Conservation (phyloP, 2,888 invertebrate species). For the Ectemnius cavifrons region DNA sequence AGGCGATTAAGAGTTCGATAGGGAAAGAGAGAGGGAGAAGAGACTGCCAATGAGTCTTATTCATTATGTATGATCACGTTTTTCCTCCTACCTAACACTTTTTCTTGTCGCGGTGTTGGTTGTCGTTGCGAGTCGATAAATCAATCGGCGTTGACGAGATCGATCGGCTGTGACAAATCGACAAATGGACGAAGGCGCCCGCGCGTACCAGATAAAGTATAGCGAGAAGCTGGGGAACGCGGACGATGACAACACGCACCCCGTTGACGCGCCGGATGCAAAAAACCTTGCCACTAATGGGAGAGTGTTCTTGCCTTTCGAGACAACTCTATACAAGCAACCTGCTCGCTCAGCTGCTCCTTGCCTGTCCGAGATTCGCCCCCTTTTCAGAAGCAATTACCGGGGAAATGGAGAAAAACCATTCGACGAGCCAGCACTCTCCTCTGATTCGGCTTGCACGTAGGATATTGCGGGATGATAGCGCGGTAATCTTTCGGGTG, state of each 20-base stretch:
- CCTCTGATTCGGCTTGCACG: too few species aligned
- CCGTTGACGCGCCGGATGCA: conserved; percentile 17
- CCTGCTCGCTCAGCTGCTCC: not conserved
- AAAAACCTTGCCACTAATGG: conserved; percentile 11
- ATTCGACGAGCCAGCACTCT: not conserved
- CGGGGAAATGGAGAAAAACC: too few species aligned
- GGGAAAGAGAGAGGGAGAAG: not conserved
- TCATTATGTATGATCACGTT: conserved; percentile 44
- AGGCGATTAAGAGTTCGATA: conserved; percentile 2
- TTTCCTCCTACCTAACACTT: conserved; percentile 29
- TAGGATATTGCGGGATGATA: too few species aligned
- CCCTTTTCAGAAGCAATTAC: conserved; percentile 5
- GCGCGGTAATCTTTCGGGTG: too few species aligned
- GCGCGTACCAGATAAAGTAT: conserved; percentile 2
- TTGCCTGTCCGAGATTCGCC: not conserved
- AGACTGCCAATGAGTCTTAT: conserved; percentile 39
- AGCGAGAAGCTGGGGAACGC: not conserved
- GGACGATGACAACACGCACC: conserved; percentile 1
- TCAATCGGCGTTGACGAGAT: conserved; percentile 27
- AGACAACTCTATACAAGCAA: conserved; percentile 16
- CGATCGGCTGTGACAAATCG: conserved; percentile 32
- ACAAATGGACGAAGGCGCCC: conserved; percentile 21
- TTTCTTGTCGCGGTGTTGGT: conserved; percentile 4
- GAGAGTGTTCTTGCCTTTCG: not conserved
- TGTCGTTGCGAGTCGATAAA: conserved; percentile 28